Percentiles rank a stretch among this genome's conserved stretches.
These are phyloP conservation scores for Mesochorus sp. DNA, from an alignment of 2,888 invertebrate genomes.

Conservation along the genomic window DNA sequence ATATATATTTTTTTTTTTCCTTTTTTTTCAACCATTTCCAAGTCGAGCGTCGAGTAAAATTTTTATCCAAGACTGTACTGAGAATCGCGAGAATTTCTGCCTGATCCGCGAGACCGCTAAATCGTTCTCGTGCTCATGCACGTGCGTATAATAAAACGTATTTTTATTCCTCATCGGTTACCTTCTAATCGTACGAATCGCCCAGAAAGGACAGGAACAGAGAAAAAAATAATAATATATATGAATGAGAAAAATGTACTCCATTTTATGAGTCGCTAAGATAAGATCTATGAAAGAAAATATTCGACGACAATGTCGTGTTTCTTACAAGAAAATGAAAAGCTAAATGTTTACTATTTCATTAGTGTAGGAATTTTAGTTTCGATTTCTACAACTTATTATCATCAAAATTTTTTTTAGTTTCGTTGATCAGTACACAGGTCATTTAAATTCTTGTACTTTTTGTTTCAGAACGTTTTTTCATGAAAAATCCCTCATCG, in stretches of 20 bases:
- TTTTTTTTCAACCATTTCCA: neutral
- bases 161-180: neutral
- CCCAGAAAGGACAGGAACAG: constrained; percentile 53
- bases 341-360: too few relatives aligned
- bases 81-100: neutral
- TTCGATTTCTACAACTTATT: neutral
- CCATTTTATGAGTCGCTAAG: too few relatives aligned
- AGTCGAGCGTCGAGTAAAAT: too few relatives aligned
- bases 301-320: too few relatives aligned
- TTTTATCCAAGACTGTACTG: neutral
- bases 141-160: constrained; percentile 7
- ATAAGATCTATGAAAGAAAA: too few relatives aligned
- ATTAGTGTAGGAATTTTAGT: too few relatives aligned
- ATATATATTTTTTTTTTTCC: too few relatives aligned
- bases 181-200: too few relatives aligned
- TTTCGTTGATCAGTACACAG: too few relatives aligned
- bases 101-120: neutral
- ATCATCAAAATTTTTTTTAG: neutral
- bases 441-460: constrained; percentile 4
- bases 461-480: constrained; percentile 14
- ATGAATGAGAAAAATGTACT: too few relatives aligned
- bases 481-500: neutral
- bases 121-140: constrained; percentile 2
- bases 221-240: neutral
- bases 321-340: too few relatives aligned